Evolutionary conservation across 2,888 invertebrate species (phyloP).

Genomic region (Drosophila neotestacea): DNA sequence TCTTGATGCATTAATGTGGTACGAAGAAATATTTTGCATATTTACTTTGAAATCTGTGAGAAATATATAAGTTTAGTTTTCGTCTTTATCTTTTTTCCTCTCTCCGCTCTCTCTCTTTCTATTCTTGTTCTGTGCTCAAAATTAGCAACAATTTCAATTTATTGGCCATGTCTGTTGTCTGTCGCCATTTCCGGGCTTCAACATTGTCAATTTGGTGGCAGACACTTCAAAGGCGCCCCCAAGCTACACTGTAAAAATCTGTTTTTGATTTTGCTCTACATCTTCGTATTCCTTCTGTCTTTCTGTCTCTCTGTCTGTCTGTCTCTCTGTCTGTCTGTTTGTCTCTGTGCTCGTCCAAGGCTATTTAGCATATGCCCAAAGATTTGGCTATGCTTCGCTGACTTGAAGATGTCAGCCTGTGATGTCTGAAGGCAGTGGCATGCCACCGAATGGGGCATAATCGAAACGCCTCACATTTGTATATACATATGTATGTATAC

Average conservation of each 20-base stretch:
- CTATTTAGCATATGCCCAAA: constrained; percentile 60
- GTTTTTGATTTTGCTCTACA: constrained; percentile 48
- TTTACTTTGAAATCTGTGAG: constrained; percentile 76
- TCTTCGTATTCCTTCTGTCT: not conserved
- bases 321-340: constrained; percentile 1
- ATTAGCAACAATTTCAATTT: constrained; percentile 71
- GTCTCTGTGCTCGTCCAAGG: constrained; percentile 36
- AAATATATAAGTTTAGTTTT: constrained; percentile 62
- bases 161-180: constrained; percentile 53
- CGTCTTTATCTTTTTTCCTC: not conserved
- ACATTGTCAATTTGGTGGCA: constrained; percentile 65
- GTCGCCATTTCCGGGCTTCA: constrained; percentile 62
- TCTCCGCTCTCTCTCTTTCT: not conserved
- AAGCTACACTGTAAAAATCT: constrained; percentile 38
- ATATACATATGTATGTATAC: constrained; percentile 6
- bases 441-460: constrained; percentile 27
- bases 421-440: constrained; percentile 17
- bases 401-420: constrained; percentile 48
- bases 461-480: constrained; percentile 10
- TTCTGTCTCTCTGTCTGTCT: constrained; percentile 4
- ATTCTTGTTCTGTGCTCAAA: not conserved
- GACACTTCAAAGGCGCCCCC: constrained; percentile 60
- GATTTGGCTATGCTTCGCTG: constrained; percentile 53
- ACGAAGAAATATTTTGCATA: constrained; percentile 79
- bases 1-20: constrained; percentile 74